Evolutionary conservation across 2,113 vertebrate species (phyloP), one percentile per base, ranked within the genome.

Genomic region (Fukomys damarensis): DNA sequence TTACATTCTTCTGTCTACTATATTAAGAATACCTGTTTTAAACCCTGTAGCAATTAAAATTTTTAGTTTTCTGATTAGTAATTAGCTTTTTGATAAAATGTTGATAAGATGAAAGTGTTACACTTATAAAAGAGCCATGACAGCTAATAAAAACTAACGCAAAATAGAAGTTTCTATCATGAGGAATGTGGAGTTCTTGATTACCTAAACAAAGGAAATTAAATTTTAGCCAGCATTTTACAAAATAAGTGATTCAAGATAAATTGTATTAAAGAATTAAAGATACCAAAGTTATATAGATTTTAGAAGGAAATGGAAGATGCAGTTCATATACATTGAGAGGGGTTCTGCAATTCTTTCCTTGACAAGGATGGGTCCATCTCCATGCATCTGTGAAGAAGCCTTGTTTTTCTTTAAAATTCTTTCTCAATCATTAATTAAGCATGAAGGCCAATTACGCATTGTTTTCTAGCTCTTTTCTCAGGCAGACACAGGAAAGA

Each of bases 21-120:
- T 84, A 92, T 59, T 94, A 89, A 79, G 9, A 91, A 61, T 58
- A 88, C 7, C 32, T 65, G 83, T 63, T 86, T 92, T 77, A 93
- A 52, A 93, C n/a, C 13, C 58, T 35, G 70, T n/a, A 1, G 20
- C 43, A 72, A 96, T 63, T 82, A 79, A 93, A 89, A 91, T 66
- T 19, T 58, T 58, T 58, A 58, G 17, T 16, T 56, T 56, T 56
- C 14, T 56, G 11, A 56, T 58, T 58, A 58, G 17, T 95, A 19
- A 77, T 84, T 61, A 90, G 68, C 14, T 20, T 83, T 96, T 90
- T 82, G 52, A 65, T 46, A 91, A 90, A 91, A 93, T 72, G 10
- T 61, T 24, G 17, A 1, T 59, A 76, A 94, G 74, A 80, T 7
- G 76, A 11, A 58, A 94, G 52, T 30, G 14, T 76, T 32, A 59